Percentiles rank a stretch among this genome's conserved stretches.
These are phyloP conservation scores for Struthio camelus DNA, from an alignment of 2,113 vertebrate species.

Conservation along the genomic window DNA sequence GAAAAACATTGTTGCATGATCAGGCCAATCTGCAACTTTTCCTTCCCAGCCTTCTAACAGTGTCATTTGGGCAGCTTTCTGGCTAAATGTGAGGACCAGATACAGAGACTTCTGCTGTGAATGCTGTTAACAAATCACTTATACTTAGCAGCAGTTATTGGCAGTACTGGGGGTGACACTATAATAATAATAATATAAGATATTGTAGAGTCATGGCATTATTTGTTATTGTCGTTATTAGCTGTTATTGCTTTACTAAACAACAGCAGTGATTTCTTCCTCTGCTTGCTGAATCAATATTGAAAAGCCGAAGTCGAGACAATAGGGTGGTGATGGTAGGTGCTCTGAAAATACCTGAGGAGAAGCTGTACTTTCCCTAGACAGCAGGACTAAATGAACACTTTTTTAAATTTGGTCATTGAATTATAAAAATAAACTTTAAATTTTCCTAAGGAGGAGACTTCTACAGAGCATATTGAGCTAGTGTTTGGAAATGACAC, in stretches of 20 bases:
- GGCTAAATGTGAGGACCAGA: neutral
- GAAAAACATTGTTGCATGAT: neutral
- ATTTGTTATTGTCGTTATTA: neutral
- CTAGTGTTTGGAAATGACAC: neutral
- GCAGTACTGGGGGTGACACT: neutral
- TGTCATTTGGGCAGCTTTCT: neutral
- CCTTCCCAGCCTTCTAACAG: neutral
- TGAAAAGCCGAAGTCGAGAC: neutral
- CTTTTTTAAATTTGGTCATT: neutral
- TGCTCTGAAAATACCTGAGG: neutral
- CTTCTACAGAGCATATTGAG: neutral
- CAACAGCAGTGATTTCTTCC: neutral
- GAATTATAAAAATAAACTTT: neutral
- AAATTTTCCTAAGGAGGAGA: neutral
- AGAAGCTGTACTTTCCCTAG: neutral
- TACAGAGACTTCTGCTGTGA: neutral
- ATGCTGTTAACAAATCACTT: neutral
- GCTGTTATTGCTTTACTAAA: neutral
- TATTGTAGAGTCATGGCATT: neutral
- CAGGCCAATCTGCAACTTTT: neutral
- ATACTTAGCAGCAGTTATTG: neutral
- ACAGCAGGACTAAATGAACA: neutral
- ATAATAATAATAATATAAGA: neutral
- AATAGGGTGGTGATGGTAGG: neutral
- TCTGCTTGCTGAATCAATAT: neutral